These are phyloP conservation scores for Chlorops oryzae DNA, from an alignment of 1,140 invertebrate genomes.

Conservation along the genomic window DNA sequence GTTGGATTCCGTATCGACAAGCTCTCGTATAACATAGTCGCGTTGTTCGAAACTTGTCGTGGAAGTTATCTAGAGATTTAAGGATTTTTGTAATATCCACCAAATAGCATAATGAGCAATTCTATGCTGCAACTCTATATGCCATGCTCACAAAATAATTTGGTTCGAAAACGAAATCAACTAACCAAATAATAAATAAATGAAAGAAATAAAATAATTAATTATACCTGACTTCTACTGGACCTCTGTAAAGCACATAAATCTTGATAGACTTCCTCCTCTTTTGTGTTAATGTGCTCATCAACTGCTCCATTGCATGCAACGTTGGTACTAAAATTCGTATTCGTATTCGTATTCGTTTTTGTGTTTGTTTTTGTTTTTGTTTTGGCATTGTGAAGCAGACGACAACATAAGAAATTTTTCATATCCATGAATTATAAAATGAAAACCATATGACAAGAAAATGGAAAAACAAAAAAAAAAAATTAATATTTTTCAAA, in stretches of 20 bases:
- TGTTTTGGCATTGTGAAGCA: neutral
- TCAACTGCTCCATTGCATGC: constrained; percentile 46
- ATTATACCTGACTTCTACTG: constrained; percentile 46
- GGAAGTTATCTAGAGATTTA: constrained; percentile 50
- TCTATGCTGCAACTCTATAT: too few species aligned
- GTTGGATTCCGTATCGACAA: constrained; percentile 94
- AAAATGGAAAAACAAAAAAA: neutral
- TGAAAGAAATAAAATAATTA: constrained; percentile 6
- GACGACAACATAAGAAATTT: neutral
- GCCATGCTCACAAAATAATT: too few species aligned
- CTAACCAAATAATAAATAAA: constrained; percentile 10
- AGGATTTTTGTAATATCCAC: neutral
- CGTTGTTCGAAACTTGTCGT: constrained; percentile 73
- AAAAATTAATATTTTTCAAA: neutral
- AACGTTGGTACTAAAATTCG: constrained; percentile 45
- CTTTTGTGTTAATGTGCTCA: constrained; percentile 47
- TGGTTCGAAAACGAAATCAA: too few species aligned
- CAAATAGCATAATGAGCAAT: too few species aligned
- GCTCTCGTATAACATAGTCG: constrained; percentile 91
- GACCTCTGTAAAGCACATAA: constrained; percentile 47
- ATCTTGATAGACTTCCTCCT: constrained; percentile 49
- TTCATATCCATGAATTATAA: neutral
- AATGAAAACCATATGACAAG: too few species aligned
- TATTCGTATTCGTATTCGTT: too few species aligned
- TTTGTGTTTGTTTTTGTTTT: too few species aligned